phyloP scores from a whole-genome alignment of 2,888 invertebrate genomes.

The Caradrina clavipalpis region DNA sequence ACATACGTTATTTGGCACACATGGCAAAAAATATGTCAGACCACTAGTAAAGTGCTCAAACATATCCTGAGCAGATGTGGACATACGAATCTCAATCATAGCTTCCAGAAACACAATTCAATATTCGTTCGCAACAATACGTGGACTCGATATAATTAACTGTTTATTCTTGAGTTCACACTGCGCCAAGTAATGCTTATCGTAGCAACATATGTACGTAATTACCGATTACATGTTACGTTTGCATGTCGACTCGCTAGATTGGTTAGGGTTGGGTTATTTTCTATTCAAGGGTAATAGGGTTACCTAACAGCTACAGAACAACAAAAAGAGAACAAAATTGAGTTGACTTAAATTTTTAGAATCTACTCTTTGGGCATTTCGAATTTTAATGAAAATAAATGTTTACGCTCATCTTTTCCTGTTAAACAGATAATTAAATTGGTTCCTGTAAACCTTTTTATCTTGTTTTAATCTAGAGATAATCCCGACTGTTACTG shows the following conservation, averaged over 20 bases:
- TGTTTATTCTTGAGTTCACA: conserved; percentile 57
- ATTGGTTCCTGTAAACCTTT: conserved; percentile 6
- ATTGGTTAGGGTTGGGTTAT: conserved; percentile 43
- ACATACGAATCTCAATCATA: conserved; percentile 7
- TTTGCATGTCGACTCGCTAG: conserved; percentile 47
- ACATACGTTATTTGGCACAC: no score
- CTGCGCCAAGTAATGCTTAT: conserved; percentile 54
- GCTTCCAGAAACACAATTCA: conserved; percentile 19
- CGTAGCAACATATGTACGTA: conserved; percentile 55
- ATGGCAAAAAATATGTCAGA: neutral
- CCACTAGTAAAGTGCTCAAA: neutral
- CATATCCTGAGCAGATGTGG: neutral
- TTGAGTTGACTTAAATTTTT: no score
- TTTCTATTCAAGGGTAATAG: conserved; percentile 52
- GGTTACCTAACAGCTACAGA: conserved; percentile 27
- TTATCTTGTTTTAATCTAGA: neutral
- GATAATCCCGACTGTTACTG: neutral
- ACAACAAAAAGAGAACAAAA: neutral
- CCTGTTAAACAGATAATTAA: conserved; percentile 13
- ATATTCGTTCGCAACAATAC: conserved; percentile 33
- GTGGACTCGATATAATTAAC: conserved; percentile 50
- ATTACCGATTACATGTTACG: conserved; percentile 54
- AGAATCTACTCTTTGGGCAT: neutral
- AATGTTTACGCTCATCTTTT: conserved; percentile 8
- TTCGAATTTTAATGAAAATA: conserved; percentile 1